phyloP scores from a whole-genome alignment of 2,113 vertebrate genomes.

The Plecotus auritus region DNA sequence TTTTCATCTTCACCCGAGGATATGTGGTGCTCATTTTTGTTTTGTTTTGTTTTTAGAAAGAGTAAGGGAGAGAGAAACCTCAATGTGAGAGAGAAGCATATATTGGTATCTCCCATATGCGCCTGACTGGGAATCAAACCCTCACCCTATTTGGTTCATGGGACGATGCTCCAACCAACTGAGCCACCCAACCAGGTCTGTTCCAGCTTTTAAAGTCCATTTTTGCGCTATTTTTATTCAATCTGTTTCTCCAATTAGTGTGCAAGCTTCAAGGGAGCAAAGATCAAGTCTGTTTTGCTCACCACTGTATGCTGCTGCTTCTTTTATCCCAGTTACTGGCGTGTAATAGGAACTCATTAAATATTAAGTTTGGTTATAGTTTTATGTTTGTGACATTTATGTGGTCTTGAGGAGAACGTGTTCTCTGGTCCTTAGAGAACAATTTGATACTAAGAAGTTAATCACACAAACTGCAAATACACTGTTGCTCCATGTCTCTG shows the following conservation, averaged over 20 bases:
- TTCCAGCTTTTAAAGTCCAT: neutral
- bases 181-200: neutral
- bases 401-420: neutral
- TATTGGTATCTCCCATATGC: neutral
- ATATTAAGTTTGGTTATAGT: slow-evolving; percentile 12
- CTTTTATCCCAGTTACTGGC: neutral
- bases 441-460: slow-evolving; percentile 1
- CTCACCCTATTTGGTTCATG: neutral
- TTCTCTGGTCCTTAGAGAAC: neutral
- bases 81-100: neutral
- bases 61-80: neutral
- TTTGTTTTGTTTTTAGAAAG: neutral
- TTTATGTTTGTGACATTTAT: slow-evolving; percentile 27
- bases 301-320: neutral
- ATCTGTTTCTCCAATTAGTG: neutral
- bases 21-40: neutral
- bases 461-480: neutral
- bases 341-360: neutral
- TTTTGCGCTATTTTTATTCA: slow-evolving; percentile 9
- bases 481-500: neutral
- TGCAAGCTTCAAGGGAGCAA: neutral
- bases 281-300: neutral
- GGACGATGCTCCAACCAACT: neutral
- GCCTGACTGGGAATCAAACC: neutral
- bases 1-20: neutral